Percentiles rank a stretch among this genome's conserved stretches.
These are phyloP conservation scores for Agraylea sexmaculata DNA, from an alignment of 1,140 invertebrate species.

Conservation along the genomic window DNA sequence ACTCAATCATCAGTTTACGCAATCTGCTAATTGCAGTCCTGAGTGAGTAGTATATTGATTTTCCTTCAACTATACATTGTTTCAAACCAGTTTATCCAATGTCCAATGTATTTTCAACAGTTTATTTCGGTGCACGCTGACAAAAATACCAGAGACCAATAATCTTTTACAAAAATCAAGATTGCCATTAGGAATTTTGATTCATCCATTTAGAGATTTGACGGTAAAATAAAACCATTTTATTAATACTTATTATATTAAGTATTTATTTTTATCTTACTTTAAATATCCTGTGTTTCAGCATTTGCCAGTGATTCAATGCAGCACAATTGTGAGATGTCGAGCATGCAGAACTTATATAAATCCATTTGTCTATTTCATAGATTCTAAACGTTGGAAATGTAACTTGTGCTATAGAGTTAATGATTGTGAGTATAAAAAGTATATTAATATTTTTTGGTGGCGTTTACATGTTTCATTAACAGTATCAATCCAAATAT, in stretches of 20 bases:
- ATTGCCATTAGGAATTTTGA: conserved; percentile 88
- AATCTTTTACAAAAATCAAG: conserved; percentile 88
- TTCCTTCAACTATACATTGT: not conserved
- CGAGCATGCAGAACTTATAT: conserved; percentile 95
- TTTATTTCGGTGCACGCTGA: conserved; percentile 89
- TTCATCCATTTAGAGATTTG: conserved; percentile 98
- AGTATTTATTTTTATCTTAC: conserved; percentile 12
- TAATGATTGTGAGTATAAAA: conserved; percentile 79
- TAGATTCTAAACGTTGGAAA: conserved; percentile 94
- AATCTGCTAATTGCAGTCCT: conserved; percentile 77
- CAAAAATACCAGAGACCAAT: conserved; percentile 89
- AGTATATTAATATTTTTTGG: no score
- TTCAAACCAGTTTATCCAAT: conserved; percentile 2
- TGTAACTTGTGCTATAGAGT: conserved; percentile 96
- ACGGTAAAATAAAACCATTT: conserved; percentile 50
- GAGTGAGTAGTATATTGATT: conserved; percentile 50
- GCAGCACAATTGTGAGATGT: conserved; percentile 92
- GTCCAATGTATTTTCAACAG: conserved; percentile 34
- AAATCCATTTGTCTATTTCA: conserved; percentile 97
- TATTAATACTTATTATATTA: conserved; percentile 11
- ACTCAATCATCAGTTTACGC: conserved; percentile 71
- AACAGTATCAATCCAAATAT: no score
- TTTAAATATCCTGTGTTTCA: conserved; percentile 37
- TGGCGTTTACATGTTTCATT: no score
- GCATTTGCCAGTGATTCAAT: conserved; percentile 94